Conservation (phyloP, 2,113 vertebrate genomes). For the Phaethornis superciliosus region DNA sequence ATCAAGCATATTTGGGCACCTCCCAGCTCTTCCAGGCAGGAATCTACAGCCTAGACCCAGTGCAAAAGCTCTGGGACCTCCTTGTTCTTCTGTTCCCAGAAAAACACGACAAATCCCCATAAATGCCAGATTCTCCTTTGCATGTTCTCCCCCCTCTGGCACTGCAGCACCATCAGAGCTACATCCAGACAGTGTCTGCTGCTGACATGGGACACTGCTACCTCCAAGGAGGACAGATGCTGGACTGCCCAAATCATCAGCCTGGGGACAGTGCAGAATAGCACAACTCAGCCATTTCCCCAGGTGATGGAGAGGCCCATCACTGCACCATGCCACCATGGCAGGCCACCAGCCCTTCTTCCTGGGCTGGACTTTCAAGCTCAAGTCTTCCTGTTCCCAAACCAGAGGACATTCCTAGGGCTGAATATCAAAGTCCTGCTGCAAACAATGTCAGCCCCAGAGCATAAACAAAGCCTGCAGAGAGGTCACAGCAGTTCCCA, state of each 20-base stretch:
- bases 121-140: neutral
- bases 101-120: accelerated
- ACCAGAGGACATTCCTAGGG: neutral
- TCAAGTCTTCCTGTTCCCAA: neutral
- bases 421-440: slow-evolving; percentile 22
- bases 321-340: accelerated
- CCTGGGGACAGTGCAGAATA: accelerated
- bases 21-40: neutral
- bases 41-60: neutral
- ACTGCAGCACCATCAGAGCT: neutral
- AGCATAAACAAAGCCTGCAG: slow-evolving; percentile 15
- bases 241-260: neutral
- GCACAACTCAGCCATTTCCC: neutral
- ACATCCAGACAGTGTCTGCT: accelerated
- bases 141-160: neutral
- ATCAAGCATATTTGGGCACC: accelerated
- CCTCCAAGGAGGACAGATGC: neutral
- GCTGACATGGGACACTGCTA: accelerated
- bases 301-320: neutral
- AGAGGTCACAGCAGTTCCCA: neutral
- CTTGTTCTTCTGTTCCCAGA: neutral
- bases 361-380: neutral
- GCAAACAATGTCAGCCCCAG: neutral
- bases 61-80: neutral
- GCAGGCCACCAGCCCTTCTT: neutral